Evolutionary conservation across 2,797 vertebrate genomes (phyloP).

Genomic region (Discoglossus pictus): DNA sequence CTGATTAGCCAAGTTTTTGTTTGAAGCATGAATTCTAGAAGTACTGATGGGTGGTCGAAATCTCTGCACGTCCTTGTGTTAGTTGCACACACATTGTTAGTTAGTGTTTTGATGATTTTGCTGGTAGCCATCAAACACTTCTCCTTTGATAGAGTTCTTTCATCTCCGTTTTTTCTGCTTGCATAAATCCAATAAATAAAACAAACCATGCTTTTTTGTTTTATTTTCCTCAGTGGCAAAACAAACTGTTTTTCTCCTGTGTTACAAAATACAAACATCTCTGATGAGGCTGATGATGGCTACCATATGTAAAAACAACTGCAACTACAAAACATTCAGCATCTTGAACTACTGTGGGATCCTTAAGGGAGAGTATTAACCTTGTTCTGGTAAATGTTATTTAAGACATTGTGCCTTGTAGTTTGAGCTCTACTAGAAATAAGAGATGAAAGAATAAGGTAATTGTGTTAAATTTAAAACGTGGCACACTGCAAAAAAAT

Average conservation of each 20-base stretch:
- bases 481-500: too few relatives aligned
- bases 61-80: constrained; percentile 38
- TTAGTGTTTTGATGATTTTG: constrained; percentile 54
- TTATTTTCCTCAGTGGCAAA: constrained; percentile 12
- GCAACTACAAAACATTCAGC: too few relatives aligned
- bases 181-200: constrained; percentile 45
- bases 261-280: too few relatives aligned
- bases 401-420: too few relatives aligned
- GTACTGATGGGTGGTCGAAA: constrained; percentile 52
- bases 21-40: constrained; percentile 42
- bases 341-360: too few relatives aligned
- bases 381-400: too few relatives aligned
- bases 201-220: constrained; percentile 1
- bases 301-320: too few relatives aligned
- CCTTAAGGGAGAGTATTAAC: too few relatives aligned
- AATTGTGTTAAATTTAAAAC: too few relatives aligned
- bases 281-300: too few relatives aligned
- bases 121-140: constrained; percentile 27
- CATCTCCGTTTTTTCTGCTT: constrained; percentile 36
- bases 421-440: too few relatives aligned
- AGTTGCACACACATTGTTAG: constrained; percentile 40
- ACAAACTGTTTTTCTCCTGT: constrained; percentile 1
- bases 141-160: constrained; percentile 49
- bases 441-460: too few relatives aligned
- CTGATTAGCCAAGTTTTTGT: constrained; percentile 52